Evolutionary conservation across 2,113 vertebrate genomes (phyloP).

Genomic region (Thymallus thymallus): DNA sequence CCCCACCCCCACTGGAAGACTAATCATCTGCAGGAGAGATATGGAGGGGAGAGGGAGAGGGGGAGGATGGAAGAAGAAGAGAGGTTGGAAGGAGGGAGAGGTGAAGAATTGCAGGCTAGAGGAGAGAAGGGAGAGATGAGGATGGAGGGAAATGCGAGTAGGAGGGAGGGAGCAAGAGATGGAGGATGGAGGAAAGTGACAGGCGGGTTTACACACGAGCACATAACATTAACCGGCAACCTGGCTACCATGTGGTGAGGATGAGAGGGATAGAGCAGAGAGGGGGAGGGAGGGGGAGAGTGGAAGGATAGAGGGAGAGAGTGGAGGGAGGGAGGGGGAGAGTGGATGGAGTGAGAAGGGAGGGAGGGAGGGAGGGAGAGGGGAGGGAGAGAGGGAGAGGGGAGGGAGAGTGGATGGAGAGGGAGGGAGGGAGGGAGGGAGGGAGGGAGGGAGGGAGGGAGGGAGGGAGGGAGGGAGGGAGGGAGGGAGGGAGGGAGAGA

Average conservation of each 20-base stretch:
- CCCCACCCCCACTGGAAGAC: constrained; percentile 28
- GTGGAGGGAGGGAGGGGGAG: neutral
- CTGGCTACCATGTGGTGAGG: too few species aligned
- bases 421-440: constrained; percentile 12
- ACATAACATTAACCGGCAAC: too few species aligned
- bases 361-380: neutral
- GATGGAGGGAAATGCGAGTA: neutral
- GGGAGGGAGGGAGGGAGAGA: neutral
- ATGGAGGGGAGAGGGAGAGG: neutral
- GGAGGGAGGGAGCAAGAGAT: neutral
- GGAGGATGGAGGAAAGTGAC: neutral
- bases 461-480: neutral
- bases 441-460: neutral
- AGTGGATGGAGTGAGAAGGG: neutral
- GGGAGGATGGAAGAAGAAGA: neutral
- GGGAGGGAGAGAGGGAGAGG: neutral
- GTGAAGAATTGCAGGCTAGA: neutral
- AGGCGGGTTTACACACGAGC: too few species aligned
- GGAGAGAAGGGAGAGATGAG: neutral
- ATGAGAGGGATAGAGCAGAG: too few species aligned
- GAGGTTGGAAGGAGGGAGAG: too few species aligned
- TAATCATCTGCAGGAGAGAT: constrained; percentile 39
- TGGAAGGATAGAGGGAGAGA: neutral
- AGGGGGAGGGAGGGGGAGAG: too few species aligned
- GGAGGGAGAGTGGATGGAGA: neutral